Evolutionary conservation across 2,888 invertebrate species (phyloP).

Genomic region (Galerucella nymphaeae): DNA sequence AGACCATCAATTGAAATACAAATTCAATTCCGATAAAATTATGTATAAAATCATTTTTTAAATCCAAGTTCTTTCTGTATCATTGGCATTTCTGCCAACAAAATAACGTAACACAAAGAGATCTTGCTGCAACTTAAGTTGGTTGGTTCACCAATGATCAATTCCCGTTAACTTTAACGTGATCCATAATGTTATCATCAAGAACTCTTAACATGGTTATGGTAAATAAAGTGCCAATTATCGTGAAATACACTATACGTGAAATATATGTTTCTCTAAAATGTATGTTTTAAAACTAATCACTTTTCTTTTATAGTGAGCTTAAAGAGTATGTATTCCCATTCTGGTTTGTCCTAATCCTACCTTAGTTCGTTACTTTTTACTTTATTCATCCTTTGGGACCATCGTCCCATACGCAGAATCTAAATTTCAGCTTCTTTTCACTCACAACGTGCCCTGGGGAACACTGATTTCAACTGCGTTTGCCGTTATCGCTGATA

Average conservation of each 20-base stretch:
- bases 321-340: conserved; percentile 9
- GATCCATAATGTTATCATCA: neutral
- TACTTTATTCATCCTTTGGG: conserved; percentile 66
- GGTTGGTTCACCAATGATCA: neutral
- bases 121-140: too few species aligned
- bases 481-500: conserved; percentile 50
- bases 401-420: conserved; percentile 60
- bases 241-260: neutral
- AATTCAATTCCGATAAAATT: too few species aligned
- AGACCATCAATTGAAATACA: too few species aligned
- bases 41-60: too few species aligned
- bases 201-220: neutral
- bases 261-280: neutral
- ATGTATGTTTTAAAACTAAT: conserved; percentile 6
- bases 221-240: neutral
- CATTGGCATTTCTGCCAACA: too few species aligned
- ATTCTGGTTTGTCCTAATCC: conserved; percentile 42
- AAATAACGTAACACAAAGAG: too few species aligned
- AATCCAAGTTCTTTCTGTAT: too few species aligned
- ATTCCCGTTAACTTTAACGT: neutral
- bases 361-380: conserved; percentile 61
- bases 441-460: conserved; percentile 59
- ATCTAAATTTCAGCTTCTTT: conserved; percentile 60
- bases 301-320: conserved; percentile 15
- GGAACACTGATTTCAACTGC: conserved; percentile 62